These are phyloP conservation scores for Spea hammondii DNA, from an alignment of 2,797 vertebrate species.

Conservation along the genomic window DNA sequence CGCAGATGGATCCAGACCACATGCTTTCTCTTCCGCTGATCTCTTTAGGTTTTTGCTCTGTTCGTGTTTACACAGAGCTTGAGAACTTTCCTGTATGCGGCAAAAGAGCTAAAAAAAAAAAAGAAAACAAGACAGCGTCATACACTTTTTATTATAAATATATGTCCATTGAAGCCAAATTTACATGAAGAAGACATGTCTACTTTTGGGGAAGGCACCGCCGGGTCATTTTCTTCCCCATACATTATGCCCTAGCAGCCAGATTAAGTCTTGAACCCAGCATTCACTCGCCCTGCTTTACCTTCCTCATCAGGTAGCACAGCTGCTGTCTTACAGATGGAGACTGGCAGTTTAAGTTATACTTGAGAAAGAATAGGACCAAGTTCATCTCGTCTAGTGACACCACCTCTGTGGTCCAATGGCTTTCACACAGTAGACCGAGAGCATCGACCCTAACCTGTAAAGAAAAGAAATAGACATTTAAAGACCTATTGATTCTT, in stretches of 20 bases:
- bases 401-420: slow-evolving; percentile 85
- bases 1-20: slow-evolving; percentile 50
- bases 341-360: slow-evolving; percentile 86
- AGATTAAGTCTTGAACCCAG: no score
- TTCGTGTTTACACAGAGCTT: slow-evolving; percentile 78
- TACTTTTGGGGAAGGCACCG: no score
- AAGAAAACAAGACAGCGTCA: not conserved
- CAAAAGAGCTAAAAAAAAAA: slow-evolving; percentile 77
- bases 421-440: slow-evolving; percentile 89
- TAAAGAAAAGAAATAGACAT: not conserved
- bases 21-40: slow-evolving; percentile 37
- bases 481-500: not conserved
- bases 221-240: no score
- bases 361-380: slow-evolving; percentile 78
- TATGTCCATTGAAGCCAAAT: no score
- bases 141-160: no score
- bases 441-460: slow-evolving; percentile 91
- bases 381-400: slow-evolving; percentile 82
- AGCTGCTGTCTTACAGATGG: slow-evolving; percentile 87
- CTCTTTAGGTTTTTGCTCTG: slow-evolving; percentile 61
- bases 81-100: slow-evolving; percentile 84
- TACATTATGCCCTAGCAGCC: no score
- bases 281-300: slow-evolving; percentile 54
- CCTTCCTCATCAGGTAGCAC: slow-evolving; percentile 88
- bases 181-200: no score